These are phyloP conservation scores for Daboia siamensis DNA, from an alignment of 2,113 vertebrate species.

Conservation along the genomic window DNA sequence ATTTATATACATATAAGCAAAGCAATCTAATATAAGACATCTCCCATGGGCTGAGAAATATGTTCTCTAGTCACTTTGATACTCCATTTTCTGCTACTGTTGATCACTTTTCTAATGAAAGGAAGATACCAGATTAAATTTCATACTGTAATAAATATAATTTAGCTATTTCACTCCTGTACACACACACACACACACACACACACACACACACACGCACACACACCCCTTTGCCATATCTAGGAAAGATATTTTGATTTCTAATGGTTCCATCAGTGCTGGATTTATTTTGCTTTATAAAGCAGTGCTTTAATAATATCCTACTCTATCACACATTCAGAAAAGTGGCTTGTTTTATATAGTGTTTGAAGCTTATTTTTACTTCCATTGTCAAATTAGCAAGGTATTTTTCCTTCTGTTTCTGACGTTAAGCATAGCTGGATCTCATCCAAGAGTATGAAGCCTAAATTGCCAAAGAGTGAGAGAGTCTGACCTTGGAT, in stretches of 20 bases:
- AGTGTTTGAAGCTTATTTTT: slow-evolving; percentile 34
- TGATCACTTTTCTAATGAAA: not conserved
- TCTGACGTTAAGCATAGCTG: slow-evolving; percentile 38
- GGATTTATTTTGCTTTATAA: slow-evolving; percentile 30
- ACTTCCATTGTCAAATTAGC: slow-evolving; percentile 39
- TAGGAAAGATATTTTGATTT: slow-evolving; percentile 17
- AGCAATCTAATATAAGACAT: not conserved
- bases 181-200: not conserved
- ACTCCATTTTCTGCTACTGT: not conserved
- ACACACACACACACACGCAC: not conserved
- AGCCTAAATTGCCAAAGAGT: slow-evolving; percentile 47
- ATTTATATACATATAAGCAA: not conserved
- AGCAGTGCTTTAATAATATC: slow-evolving; percentile 13
- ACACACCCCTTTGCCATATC: not conserved
- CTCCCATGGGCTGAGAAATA: not conserved
- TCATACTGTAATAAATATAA: not conserved
- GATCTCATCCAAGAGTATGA: slow-evolving; percentile 41
- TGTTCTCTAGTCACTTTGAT: not conserved
- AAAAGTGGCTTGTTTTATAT: slow-evolving; percentile 29
- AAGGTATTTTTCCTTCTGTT: slow-evolving; percentile 43
- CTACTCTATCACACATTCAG: not conserved
- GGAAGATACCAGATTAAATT: slow-evolving; percentile 6
- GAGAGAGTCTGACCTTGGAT: slow-evolving; percentile 37
- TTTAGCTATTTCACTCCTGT: not conserved
- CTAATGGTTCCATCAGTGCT: slow-evolving; percentile 22